Evolutionary conservation across 2,113 vertebrate species (phyloP).

Genomic region (Odontophorus gujanensis): DNA sequence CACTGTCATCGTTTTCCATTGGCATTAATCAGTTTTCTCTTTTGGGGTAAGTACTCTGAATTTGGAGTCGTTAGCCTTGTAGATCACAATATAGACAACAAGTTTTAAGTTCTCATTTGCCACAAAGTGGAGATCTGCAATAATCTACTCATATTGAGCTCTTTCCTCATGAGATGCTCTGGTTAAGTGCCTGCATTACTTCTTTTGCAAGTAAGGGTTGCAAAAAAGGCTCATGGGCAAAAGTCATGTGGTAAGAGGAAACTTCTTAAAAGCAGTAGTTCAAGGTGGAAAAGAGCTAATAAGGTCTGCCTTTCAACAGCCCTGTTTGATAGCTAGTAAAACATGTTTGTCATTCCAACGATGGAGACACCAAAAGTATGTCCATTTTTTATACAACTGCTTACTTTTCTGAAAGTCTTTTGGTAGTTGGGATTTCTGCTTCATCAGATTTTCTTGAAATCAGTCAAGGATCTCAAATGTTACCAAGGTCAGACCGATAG

Average conservation of each 20-base stretch:
- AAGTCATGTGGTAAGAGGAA: slow-evolving; percentile 1
- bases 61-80: not conserved
- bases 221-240: not conserved
- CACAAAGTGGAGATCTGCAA: not conserved
- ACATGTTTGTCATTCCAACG: not conserved
- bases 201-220: not conserved
- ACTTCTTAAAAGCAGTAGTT: not conserved
- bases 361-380: not conserved
- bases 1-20: not conserved
- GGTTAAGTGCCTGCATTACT: not conserved
- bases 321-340: not conserved
- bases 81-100: not conserved
- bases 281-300: not conserved
- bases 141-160: not conserved
- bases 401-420: not conserved
- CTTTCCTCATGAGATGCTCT: not conserved
- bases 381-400: not conserved
- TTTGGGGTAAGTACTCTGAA: not conserved
- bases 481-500: slow-evolving; percentile 10
- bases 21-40: not conserved
- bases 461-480: slow-evolving; percentile 17
- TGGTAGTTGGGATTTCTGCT: not conserved
- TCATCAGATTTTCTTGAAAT: slow-evolving; percentile 14
- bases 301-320: not conserved
- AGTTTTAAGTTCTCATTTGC: not conserved